Percentiles rank a stretch among this genome's conserved stretches.
Conservation (phyloP, 2,113 vertebrate species). For the Callospermophilus lateralis region DNA sequence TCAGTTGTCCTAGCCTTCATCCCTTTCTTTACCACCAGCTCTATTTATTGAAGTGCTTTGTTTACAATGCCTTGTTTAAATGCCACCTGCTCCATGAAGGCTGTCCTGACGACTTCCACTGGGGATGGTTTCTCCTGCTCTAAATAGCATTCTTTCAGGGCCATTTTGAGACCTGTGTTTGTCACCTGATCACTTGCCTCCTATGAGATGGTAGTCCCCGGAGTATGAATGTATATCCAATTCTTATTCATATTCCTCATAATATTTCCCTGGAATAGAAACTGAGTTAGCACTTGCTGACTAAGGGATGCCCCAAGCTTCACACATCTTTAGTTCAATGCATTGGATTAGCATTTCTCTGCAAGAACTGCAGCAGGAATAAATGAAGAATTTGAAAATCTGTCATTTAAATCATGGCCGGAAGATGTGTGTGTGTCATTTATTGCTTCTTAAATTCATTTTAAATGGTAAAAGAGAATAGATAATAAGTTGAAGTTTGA, state of each 20-base stretch:
- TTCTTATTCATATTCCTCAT: background rate
- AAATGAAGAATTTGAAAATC: slow-evolving; percentile 3
- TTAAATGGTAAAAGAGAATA: background rate
- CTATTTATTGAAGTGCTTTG: slow-evolving; percentile 1
- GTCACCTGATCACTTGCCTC: background rate
- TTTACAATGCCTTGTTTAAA: background rate
- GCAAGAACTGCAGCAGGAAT: background rate
- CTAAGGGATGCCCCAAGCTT: background rate
- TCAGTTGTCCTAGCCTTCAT: background rate
- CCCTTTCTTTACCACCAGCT: background rate
- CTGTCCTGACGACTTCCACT: background rate
- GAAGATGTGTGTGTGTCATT: background rate
- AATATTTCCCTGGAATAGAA: background rate
- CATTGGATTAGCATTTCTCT: background rate
- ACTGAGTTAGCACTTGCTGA: background rate
- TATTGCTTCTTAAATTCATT: slow-evolving; percentile 8
- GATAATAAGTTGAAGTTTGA: background rate
- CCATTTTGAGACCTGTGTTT: background rate
- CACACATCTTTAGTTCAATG: background rate
- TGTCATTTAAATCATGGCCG: background rate
- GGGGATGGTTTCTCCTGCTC: background rate
- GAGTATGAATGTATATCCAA: background rate
- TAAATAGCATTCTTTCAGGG: background rate
- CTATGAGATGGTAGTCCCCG: background rate
- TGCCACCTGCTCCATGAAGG: background rate